phyloP scores from a whole-genome alignment of 2,888 invertebrate species.

The Abrostola triplasia region DNA sequence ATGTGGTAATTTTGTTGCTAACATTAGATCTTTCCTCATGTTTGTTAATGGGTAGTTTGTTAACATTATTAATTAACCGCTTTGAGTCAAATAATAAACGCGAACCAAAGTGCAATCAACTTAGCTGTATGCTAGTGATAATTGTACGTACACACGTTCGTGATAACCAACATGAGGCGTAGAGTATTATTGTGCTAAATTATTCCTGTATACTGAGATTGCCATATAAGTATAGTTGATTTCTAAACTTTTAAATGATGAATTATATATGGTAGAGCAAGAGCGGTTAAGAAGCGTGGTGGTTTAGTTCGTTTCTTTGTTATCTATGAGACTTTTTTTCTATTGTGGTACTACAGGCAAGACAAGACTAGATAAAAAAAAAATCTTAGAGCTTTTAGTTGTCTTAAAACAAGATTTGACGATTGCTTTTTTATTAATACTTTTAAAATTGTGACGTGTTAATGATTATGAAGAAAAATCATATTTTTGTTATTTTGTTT shows the following conservation, averaged over 20 bases:
- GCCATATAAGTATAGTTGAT: not conserved
- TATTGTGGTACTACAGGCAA: too few relatives aligned
- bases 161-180: constrained; percentile 15
- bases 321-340: too few relatives aligned
- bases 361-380: too few relatives aligned
- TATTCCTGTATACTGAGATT: not conserved
- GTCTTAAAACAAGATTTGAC: too few relatives aligned
- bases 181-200: not conserved
- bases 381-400: too few relatives aligned
- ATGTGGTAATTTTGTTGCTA: constrained; percentile 12
- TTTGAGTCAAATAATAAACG: constrained; percentile 22
- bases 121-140: constrained; percentile 42
- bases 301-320: too few relatives aligned
- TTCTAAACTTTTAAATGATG: not conserved
- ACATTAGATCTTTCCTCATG: constrained; percentile 39
- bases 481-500: too few relatives aligned
- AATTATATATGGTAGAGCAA: too few relatives aligned
- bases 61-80: constrained; percentile 43
- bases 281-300: too few relatives aligned
- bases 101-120: constrained; percentile 46
- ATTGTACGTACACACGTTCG: constrained; percentile 32
- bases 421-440: too few relatives aligned
- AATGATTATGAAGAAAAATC: too few relatives aligned
- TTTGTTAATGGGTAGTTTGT: constrained; percentile 33
- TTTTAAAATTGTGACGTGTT: too few relatives aligned